phyloP scores from a whole-genome alignment of 2,113 vertebrate species.

The Eudyptes chrysolophus region DNA sequence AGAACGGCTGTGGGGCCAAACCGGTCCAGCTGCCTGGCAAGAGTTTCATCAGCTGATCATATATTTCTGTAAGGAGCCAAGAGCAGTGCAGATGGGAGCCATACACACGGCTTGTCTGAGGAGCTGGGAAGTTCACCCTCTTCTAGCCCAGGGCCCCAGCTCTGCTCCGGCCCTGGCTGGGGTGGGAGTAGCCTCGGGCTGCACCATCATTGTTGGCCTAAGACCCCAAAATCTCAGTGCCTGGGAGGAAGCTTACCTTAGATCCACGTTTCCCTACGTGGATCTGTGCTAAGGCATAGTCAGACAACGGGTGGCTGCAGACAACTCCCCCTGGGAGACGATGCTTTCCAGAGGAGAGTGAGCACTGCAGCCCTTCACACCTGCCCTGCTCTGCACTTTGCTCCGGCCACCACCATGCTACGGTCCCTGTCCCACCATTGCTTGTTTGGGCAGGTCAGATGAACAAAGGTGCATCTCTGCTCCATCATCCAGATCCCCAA shows the following conservation, averaged over 20 bases:
- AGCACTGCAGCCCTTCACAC: background rate
- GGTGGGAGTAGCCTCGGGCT: background rate
- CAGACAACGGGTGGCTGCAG: background rate
- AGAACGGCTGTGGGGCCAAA: background rate
- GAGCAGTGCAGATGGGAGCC: background rate
- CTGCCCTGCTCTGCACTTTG: background rate
- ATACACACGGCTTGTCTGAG: background rate
- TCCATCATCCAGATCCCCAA: background rate
- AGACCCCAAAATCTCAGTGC: background rate
- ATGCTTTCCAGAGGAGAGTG: background rate
- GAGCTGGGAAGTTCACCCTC: background rate
- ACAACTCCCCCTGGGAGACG: background rate
- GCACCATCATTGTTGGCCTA: background rate
- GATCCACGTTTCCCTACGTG: fast-evolving
- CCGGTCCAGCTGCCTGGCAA: background rate
- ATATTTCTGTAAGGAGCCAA: background rate
- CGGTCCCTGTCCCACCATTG: background rate
- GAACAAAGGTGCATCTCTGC: fast-evolving
- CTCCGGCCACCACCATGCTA: fast-evolving
- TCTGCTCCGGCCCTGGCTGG: background rate
- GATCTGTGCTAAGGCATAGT: background rate
- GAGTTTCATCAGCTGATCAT: background rate
- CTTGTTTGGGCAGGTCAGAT: background rate
- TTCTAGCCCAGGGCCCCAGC: background rate
- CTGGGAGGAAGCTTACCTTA: background rate